Percentiles rank a stretch among this genome's conserved stretches.
phyloP scores from a whole-genome alignment of 2,888 invertebrate species.

The Carabus problematicus region DNA sequence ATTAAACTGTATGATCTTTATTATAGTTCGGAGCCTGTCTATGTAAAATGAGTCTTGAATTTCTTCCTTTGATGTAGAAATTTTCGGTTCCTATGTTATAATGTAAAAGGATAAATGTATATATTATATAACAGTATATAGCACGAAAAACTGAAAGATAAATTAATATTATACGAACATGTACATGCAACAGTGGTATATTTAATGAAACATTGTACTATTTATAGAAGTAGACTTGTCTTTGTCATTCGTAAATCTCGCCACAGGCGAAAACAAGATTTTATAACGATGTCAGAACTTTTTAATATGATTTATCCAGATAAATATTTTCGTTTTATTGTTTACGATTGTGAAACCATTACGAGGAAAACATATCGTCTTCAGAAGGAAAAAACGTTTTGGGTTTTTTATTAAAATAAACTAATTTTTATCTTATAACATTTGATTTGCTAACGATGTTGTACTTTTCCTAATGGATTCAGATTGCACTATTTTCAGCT shows the following conservation, averaged over 20 bases:
- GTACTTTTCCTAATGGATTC: slow-evolving; percentile 1
- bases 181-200: too few relatives aligned
- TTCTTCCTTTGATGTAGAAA: too few relatives aligned
- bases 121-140: too few relatives aligned
- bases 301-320: slow-evolving; percentile 37
- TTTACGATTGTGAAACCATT: slow-evolving; percentile 31
- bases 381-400: slow-evolving; percentile 18
- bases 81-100: too few relatives aligned
- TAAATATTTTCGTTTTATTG: slow-evolving; percentile 41
- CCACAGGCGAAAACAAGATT: slow-evolving; percentile 33
- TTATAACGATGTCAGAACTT: slow-evolving; percentile 36
- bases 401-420: slow-evolving; percentile 40
- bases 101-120: too few relatives aligned
- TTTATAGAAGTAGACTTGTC: not conserved
- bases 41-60: too few relatives aligned
- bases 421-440: slow-evolving; percentile 31
- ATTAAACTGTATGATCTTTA: too few relatives aligned
- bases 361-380: slow-evolving; percentile 7
- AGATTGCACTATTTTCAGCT: too few relatives aligned
- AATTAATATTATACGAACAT: too few relatives aligned
- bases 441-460: too few relatives aligned
- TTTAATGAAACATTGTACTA: not conserved
- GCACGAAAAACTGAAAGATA: too few relatives aligned
- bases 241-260: slow-evolving; percentile 25
- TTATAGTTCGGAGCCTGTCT: too few relatives aligned